phyloP scores from a whole-genome alignment of 2,888 invertebrate species.

The Chrysolina americana region DNA sequence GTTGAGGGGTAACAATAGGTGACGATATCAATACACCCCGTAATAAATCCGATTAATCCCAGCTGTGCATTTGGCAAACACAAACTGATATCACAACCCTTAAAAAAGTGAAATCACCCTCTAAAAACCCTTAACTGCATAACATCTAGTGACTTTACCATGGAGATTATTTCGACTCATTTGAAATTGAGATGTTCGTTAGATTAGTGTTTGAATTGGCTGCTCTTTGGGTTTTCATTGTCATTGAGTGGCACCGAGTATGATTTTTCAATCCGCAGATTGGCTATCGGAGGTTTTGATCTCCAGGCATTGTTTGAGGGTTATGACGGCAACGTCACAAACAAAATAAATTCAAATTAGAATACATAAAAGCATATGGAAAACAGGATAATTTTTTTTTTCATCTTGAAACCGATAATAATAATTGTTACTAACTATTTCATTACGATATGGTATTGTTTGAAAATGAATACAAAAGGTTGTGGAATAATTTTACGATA shows the following conservation, averaged over 20 bases:
- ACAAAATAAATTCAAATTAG: too few relatives aligned
- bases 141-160: slow-evolving; percentile 45
- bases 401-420: too few relatives aligned
- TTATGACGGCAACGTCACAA: too few relatives aligned
- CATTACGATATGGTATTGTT: too few relatives aligned
- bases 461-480: too few relatives aligned
- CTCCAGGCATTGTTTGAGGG: too few relatives aligned
- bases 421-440: too few relatives aligned
- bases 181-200: slow-evolving; percentile 63
- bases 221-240: slow-evolving; percentile 29
- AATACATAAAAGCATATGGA: too few relatives aligned
- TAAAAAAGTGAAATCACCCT: slow-evolving; percentile 53
- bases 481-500: too few relatives aligned
- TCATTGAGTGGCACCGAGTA: slow-evolving; percentile 19
- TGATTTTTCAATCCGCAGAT: slow-evolving; percentile 10
- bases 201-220: slow-evolving; percentile 55
- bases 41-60: slow-evolving; percentile 69
- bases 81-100: slow-evolving; percentile 60
- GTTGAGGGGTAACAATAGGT: slow-evolving; percentile 54
- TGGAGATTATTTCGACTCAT: slow-evolving; percentile 62
- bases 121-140: slow-evolving; percentile 55
- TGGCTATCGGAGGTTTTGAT: slow-evolving; percentile 12
- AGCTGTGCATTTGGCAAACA: slow-evolving; percentile 69
- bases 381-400: too few relatives aligned
- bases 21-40: slow-evolving; percentile 61